Evolutionary conservation across 2,113 vertebrate species (phyloP), one percentile per base, ranked within the genome.

Genomic region (Lontra canadensis): DNA sequence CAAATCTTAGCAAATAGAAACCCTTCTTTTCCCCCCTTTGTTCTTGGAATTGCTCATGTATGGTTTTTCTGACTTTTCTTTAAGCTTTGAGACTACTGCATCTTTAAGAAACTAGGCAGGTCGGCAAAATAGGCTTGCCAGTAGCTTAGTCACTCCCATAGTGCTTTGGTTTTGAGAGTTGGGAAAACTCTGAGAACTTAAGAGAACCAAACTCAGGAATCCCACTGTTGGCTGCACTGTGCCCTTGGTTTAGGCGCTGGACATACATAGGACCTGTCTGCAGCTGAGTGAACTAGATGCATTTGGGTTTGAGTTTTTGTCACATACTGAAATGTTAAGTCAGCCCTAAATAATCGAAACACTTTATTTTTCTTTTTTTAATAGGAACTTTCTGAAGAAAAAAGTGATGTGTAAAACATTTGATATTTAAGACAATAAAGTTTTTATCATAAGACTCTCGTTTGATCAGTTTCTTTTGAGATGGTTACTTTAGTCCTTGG

Each of bases 201-300:
- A 93, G 97, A 97, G 98, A 98, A 97, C 97, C 98, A 97, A 96
- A 97, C 98, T 99, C 98, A 98, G 99, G 99, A 98, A 98, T 98
- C 98, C 98, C 98, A 97, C 78, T 95, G 98, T 95, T 95, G 90
- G 95, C 97, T 93, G 97, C 34, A 7, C 98, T 94, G 94, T 98
- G 98, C 98, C 96, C 79, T 97, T 97, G 96, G 95, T 95, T 94
- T 89, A 79, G 97, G 97, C 98, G 97, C 98, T 97, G 98, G 98
- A 94, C 97, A 0, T 36, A 83, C 97, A 0, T 36, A 83, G 0
- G 1, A 86, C 95, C 90, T 79, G 83, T 92, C 83, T 31, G 8
- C 39, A 44, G 86, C 97, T 26, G 94, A 97, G 94, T 83, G 96
- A 88, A 73, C 90, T 23, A 93, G 94, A 92, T 95, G 83, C 83